Evolutionary conservation across 2,113 vertebrate genomes (phyloP).

Genomic region (Tricholaema leucomelas): DNA sequence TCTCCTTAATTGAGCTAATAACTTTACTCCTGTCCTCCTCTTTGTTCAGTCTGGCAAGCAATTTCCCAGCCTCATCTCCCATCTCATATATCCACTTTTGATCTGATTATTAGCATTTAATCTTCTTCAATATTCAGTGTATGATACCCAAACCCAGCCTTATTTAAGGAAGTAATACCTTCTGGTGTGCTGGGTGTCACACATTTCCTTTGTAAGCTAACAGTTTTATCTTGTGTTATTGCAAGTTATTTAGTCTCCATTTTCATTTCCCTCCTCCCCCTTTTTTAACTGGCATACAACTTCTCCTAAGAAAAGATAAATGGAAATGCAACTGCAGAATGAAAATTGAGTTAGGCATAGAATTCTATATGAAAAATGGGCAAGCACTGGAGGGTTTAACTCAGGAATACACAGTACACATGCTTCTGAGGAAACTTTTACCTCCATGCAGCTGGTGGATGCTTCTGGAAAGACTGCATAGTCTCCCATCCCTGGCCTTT

Average conservation of each 20-base stretch:
- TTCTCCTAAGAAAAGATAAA: neutral
- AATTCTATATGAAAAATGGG: neutral
- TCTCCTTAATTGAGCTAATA: conserved; percentile 66
- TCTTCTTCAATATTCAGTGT: conserved; percentile 4
- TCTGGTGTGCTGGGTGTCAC: neutral
- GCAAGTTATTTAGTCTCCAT: neutral
- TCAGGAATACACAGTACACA: neutral
- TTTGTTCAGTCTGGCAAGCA: conserved; percentile 49
- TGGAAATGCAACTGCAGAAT: neutral
- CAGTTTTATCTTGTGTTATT: neutral
- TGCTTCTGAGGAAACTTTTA: neutral
- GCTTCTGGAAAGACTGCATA: neutral
- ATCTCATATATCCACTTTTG: conserved; percentile 32
- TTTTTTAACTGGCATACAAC: neutral
- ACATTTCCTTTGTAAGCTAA: neutral
- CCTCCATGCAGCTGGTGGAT: neutral
- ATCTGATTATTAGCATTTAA: conserved; percentile 56
- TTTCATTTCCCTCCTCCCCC: neutral
- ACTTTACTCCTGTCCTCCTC: conserved; percentile 43
- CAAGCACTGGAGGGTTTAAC: neutral
- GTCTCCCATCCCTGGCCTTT: neutral
- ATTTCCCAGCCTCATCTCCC: conserved; percentile 52
- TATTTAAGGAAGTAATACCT: conserved; percentile 5
- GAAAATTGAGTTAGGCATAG: neutral
- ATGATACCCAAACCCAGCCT: neutral